Evolutionary conservation across 2,113 vertebrate species (phyloP), one percentile per base, ranked within the genome.

Genomic region (Catharus fuscescens): DNA sequence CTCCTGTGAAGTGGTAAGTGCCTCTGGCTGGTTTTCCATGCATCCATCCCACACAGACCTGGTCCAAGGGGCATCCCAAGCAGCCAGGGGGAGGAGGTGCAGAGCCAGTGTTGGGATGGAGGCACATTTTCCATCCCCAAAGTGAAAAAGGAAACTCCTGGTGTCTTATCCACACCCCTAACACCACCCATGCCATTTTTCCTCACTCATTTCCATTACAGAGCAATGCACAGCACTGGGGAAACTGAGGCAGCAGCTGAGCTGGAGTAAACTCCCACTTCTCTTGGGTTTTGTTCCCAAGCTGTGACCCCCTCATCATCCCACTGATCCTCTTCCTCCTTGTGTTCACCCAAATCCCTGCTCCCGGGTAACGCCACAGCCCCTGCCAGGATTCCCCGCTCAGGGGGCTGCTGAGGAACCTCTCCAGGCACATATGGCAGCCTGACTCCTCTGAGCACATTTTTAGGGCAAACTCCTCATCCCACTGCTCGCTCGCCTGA

Each of bases 391-490:
- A 94, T 96, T 93, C 90, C 94, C 96, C 38, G 10, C 90, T 72
- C 61, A 1, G 79, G 94, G 91, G 95, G 94, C 57, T 97, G 96
- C 78, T 10, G 61, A 94, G 83, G 92, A 96, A 86, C 93, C 65
- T 74, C 84, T 90, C 93, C 72, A 70, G 19, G 61, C 65, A 88
- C 98, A 97, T 96, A 97, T 97, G 97, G 97, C 92, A 83, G 82
- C 97, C 96, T 74, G 72, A 93, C 96, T 97, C 92, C 94, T 91
- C 93, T 36, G 89, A 98, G 94, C 86, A 88, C 97, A 96, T 96
- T 98, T 98, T 98, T 97, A 98, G 96, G 98, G 97, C 97, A 98
- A 96, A 95, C 90, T 97, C 97, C 90, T 96, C 97, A 96, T 97
- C 97, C 97, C 72, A 81, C 97, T 79, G 91, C 93, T 97, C 34